phyloP scores from a whole-genome alignment of 2,888 invertebrate species.

The Drosophila helvetica region DNA sequence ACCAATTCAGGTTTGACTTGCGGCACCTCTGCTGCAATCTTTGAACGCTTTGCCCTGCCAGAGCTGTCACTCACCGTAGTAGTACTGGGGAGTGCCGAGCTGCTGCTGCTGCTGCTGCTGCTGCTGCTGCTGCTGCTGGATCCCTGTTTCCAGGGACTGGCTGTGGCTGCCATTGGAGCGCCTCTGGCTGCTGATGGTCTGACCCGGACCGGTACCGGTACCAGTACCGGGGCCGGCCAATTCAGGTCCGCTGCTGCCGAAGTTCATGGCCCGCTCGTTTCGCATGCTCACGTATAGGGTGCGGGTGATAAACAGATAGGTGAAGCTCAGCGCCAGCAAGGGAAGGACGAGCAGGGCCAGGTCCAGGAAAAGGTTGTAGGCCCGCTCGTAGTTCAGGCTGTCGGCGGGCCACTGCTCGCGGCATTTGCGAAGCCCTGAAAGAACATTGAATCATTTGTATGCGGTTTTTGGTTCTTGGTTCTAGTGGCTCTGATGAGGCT shows the following conservation, averaged over 20 bases:
- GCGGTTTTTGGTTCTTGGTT: too few species aligned
- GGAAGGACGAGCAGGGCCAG: conserved; percentile 88
- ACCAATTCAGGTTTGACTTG: not conserved
- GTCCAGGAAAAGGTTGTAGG: conserved; percentile 87
- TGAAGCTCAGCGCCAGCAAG: conserved; percentile 86
- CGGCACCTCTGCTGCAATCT: not conserved
- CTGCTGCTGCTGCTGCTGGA: conserved; percentile 59
- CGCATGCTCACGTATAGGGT: conserved; percentile 83
- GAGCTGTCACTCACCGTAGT: conserved; percentile 46
- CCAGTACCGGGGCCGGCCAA: conserved; percentile 14
- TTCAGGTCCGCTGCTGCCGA: conserved; percentile 64
- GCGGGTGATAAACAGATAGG: conserved; percentile 86
- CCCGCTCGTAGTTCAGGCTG: conserved; percentile 85
- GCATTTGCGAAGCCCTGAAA: conserved; percentile 86
- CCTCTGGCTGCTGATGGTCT: conserved; percentile 20
- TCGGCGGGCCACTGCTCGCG: conserved; percentile 86
- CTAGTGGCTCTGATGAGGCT: too few species aligned
- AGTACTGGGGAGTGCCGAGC: conserved; percentile 50
- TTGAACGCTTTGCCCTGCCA: not conserved
- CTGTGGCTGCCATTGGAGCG: conserved; percentile 38
- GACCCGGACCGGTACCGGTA: conserved; percentile 18
- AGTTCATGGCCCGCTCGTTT: conserved; percentile 81
- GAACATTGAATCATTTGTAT: not conserved
- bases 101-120: conserved; percentile 58
- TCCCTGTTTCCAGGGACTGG: conserved; percentile 45